Evolutionary conservation across 2,797 vertebrate species (phyloP), one percentile per base, ranked within the genome.

Genomic region (Pangasius djambal): DNA sequence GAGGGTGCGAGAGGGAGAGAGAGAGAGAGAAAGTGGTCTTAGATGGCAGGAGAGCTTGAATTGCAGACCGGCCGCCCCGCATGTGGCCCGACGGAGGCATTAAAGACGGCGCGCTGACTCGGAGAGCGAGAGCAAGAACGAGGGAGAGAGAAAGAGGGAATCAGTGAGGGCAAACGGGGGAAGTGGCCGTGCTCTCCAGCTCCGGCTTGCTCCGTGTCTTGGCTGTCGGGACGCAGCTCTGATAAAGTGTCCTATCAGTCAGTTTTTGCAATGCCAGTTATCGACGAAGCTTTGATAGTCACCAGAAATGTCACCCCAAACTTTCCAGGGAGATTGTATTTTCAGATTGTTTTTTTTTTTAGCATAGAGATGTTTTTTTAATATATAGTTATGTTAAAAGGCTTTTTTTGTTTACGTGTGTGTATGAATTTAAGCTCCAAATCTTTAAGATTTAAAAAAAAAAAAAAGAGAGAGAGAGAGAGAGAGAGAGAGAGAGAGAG

Each of bases 31-130:
- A 89, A 90, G 79, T 86, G 65, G 93, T 93, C 92, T 94, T 93
- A 95, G 95, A 94, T 95, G 94, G 94, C 94, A 94, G 93, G 94
- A 94, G 93, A 95, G 95, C 93, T 95, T 93, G 92, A 94, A 95
- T 95, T 94, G 95, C 95, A 95, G 96, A 94, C 93, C 93, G 93
- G 91, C 93, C 91, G 90, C 95, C 92, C 95, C 94, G 95, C 94
- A 93, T 96, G 95, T 96, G 96, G 95, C 94, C 95, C 94, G 82
- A 93, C 92, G 86, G 93, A 93, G 93, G 93, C 94, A 94, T 95
- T 94, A 95, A 93, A 95, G 93, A 94, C 92, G 90, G 86, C 75
- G 20, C 81, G 87, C 81, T 89, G 87, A 90, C 69, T 83, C 52
- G 72, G 79, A 88, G 86, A 83, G 83, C 85, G 40, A 59, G 69